Conservation (phyloP, 2,797 vertebrate genomes). For the Trachurus trachurus region DNA sequence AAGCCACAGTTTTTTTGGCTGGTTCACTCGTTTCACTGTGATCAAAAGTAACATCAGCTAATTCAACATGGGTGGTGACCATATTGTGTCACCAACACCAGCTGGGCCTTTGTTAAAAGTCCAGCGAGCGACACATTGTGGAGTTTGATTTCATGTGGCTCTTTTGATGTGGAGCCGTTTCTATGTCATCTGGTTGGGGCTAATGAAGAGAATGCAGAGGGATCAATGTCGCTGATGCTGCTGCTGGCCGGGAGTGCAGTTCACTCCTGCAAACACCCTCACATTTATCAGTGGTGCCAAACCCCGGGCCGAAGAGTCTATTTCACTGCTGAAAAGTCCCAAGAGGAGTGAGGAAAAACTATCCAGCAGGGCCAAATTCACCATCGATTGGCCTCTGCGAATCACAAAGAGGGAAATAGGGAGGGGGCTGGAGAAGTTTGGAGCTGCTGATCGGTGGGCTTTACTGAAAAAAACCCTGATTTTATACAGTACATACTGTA, state of each 20-base stretch:
- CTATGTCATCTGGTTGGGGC: slow-evolving; percentile 57
- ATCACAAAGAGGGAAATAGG: slow-evolving; percentile 10
- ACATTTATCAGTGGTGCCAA: slow-evolving; percentile 33
- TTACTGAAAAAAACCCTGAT: slow-evolving; percentile 22
- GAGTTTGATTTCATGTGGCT: slow-evolving; percentile 47
- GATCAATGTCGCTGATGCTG: slow-evolving; percentile 52
- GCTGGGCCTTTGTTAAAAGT: slow-evolving; percentile 40
- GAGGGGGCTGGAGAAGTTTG: not conserved
- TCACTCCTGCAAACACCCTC: slow-evolving; percentile 36
- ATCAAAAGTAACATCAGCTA: slow-evolving; percentile 15
- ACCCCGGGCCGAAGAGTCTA: slow-evolving; percentile 28
- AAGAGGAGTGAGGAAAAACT: slow-evolving; percentile 44
- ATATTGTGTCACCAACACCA: slow-evolving; percentile 48
- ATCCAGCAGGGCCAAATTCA: slow-evolving; percentile 42
- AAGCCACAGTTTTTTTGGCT: not conserved
- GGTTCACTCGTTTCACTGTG: not conserved
- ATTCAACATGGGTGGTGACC: slow-evolving; percentile 44
- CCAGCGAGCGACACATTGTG: slow-evolving; percentile 33
- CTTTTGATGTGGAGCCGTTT: slow-evolving; percentile 60
- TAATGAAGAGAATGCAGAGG: slow-evolving; percentile 54
- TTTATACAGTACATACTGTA: slow-evolving; percentile 4
- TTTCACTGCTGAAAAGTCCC: slow-evolving; percentile 49
- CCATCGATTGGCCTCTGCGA: slow-evolving; percentile 51
- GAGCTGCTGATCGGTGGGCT: slow-evolving; percentile 13
- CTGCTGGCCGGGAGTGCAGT: slow-evolving; percentile 23